These are phyloP conservation scores for Plebejus anna DNA, from an alignment of 2,888 invertebrate genomes.

Conservation along the genomic window DNA sequence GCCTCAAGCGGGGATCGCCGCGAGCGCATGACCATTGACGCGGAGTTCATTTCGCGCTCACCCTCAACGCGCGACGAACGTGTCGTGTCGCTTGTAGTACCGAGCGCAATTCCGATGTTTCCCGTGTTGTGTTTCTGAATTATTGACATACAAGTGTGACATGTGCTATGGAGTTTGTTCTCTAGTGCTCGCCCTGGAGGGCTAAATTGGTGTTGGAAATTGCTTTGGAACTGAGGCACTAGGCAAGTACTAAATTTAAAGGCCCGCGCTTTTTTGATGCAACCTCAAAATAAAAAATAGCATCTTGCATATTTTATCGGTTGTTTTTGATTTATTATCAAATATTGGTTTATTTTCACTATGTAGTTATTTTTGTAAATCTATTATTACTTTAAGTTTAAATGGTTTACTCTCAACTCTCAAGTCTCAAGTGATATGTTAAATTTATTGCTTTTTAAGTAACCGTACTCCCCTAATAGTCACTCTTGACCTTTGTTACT, in stretches of 20 bases:
- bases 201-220: slow-evolving; percentile 49
- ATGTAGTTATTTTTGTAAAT: background rate
- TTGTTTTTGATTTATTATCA: background rate
- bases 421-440: background rate
- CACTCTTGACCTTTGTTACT: slow-evolving; percentile 3
- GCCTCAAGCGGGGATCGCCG: slow-evolving; percentile 37
- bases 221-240: slow-evolving; percentile 38
- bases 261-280: background rate
- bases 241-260: slow-evolving; percentile 31
- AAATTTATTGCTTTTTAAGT: slow-evolving; percentile 23
- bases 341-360: background rate
- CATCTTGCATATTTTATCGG: background rate
- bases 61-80: slow-evolving; percentile 69
- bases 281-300: background rate
- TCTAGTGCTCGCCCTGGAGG: slow-evolving; percentile 63
- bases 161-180: slow-evolving; percentile 65
- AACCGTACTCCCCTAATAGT: background rate
- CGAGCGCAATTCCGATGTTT: slow-evolving; percentile 51
- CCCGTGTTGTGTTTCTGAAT: slow-evolving; percentile 50
- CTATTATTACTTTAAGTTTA: background rate
- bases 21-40: slow-evolving; percentile 17
- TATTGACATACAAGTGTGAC: slow-evolving; percentile 53
- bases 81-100: slow-evolving; percentile 67
- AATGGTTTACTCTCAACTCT: background rate
- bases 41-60: slow-evolving; percentile 63